Evolutionary conservation across 2,797 vertebrate species (phyloP), one percentile per base, ranked within the genome.

Genomic region (Sebastes umbrosus): DNA sequence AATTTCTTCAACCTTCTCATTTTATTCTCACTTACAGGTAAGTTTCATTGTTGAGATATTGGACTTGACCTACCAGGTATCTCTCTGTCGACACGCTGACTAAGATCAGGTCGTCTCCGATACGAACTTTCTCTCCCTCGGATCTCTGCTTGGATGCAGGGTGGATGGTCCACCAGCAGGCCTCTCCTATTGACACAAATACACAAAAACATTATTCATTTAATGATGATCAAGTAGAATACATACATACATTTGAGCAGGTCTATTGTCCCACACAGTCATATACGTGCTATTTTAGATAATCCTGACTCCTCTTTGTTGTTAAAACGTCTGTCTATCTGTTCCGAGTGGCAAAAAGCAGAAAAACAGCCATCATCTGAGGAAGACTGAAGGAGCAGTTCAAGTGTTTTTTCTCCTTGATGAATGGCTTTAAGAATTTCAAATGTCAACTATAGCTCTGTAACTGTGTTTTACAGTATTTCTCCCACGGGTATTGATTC

Each of bases 91-190:
- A 99, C 86, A 99, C 97, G 2, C 98, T 99, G 94, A 99, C 98
- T 6, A 99, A 95, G 90, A 99, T 99, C 87, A 99, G 97, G 93
- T 99, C 99, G 67, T 99, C 99, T 64, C 99, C 99, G 68, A 99
- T 99, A 72, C 99, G 96, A 79, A 99, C 98, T 76, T 99, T 99
- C 93, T 99, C 99, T 92, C 99, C 99, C 88, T 99, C 99, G 0
- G 99, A 99, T 62, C 99, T 97, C 94, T 99, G 99, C 92, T 99
- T 99, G 67, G 99, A 99, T 43, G 99, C 98, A 32, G 99, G 99
- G 83, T 99, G 99, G 92, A 99, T 99, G 67, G 98, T 99, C 99
- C 99, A 99, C 99, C 98, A 99, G 90, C 98, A 99, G 59, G 98
- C 95, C 90, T 99, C 99, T 87, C 99, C 99, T 99, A 69, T 55